phyloP scores from a whole-genome alignment of 2,888 invertebrate genomes.

The Smittia aterrima region DNA sequence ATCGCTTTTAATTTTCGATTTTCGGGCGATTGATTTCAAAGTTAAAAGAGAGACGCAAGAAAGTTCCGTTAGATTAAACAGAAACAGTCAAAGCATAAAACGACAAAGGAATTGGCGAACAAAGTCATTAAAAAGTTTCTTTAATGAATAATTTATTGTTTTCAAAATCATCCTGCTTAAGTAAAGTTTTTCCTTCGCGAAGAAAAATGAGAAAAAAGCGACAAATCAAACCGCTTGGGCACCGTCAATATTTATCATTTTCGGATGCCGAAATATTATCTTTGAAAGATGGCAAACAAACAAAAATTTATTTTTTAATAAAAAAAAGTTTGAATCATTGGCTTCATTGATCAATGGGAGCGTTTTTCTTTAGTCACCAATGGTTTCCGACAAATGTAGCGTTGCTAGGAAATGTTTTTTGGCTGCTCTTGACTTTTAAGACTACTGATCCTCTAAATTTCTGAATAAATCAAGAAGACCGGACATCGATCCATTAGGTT shows the following conservation, averaged over 20 bases:
- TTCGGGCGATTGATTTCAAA: slow-evolving; percentile 4
- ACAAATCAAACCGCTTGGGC: not conserved
- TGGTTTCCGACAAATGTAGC: too few relatives aligned
- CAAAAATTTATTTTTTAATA: not conserved
- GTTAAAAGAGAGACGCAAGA: not conserved
- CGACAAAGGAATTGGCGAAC: slow-evolving; percentile 19
- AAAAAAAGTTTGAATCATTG: not conserved
- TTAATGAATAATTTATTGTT: slow-evolving; percentile 25
- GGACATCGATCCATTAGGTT: too few relatives aligned
- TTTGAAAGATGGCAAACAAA: not conserved
- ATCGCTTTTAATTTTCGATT: not conserved
- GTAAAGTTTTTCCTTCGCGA: not conserved
- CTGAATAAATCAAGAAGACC: too few relatives aligned
- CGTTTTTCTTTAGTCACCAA: too few relatives aligned
- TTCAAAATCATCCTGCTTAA: not conserved
- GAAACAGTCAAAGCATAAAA: slow-evolving; percentile 7
- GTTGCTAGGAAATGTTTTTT: too few relatives aligned
- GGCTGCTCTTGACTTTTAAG: too few relatives aligned
- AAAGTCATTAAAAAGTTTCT: slow-evolving; percentile 20
- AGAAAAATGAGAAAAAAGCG: not conserved
- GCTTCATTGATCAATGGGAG: too few relatives aligned
- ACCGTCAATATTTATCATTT: slow-evolving; percentile 4
- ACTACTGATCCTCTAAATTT: too few relatives aligned
- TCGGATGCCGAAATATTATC: slow-evolving; percentile 4
- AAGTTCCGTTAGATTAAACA: slow-evolving; percentile 9